phyloP scores from a whole-genome alignment of 2,797 vertebrate species.

The Sebastes elongatus region DNA sequence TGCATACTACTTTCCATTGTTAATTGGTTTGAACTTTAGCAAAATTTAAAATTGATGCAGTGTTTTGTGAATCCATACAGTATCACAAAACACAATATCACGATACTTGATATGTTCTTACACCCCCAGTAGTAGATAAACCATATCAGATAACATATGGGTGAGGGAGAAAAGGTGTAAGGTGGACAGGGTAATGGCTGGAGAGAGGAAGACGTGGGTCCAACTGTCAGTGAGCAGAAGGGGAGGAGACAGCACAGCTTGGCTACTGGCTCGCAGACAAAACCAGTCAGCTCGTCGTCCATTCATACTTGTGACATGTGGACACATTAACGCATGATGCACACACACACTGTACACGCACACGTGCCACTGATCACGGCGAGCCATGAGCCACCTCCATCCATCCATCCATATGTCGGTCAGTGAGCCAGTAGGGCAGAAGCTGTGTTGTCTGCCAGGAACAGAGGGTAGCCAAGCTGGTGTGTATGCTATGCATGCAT shows the following conservation, averaged over 20 bases:
- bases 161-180: neutral
- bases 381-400: conserved; percentile 44
- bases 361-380: conserved; percentile 40
- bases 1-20: neutral
- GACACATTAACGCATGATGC: conserved; percentile 52
- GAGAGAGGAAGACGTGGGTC: conserved; percentile 23
- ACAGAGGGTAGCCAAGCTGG: conserved; percentile 52
- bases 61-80: too few relatives aligned
- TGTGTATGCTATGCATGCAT: conserved; percentile 30
- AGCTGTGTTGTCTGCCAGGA: conserved; percentile 53
- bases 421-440: conserved; percentile 63
- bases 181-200: conserved; percentile 17
- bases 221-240: conserved; percentile 57
- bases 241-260: conserved; percentile 59
- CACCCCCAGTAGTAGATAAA: neutral
- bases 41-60: neutral
- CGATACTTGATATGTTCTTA: too few relatives aligned
- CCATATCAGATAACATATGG: conserved; percentile 19
- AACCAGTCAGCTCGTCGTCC: conserved; percentile 57
- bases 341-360: conserved; percentile 46
- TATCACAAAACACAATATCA: too few relatives aligned
- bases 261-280: conserved; percentile 56
- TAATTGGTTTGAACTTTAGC: neutral
- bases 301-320: conserved; percentile 68
- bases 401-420: conserved; percentile 70